Percentiles rank a stretch among this genome's conserved stretches.
Conservation (phyloP, 2,113 vertebrate species). For the Esox niger region DNA sequence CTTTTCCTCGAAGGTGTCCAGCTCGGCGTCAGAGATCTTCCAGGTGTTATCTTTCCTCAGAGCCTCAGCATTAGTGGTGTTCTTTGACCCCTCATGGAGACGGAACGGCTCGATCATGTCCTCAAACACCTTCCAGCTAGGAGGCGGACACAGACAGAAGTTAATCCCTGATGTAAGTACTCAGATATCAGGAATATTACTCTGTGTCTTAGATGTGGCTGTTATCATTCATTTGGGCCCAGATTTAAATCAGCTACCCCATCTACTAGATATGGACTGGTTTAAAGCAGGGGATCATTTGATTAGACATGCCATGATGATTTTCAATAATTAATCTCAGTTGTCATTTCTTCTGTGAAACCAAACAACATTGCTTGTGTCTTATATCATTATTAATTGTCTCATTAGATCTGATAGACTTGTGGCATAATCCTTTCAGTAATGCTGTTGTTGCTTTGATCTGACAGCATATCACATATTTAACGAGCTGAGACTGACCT, state of each 20-base stretch:
- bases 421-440: too few species aligned
- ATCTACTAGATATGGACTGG: neutral
- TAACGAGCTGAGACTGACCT: neutral
- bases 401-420: too few species aligned
- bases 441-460: too few species aligned
- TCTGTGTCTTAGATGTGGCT: too few species aligned
- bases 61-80: conserved; percentile 79
- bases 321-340: neutral
- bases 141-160: conserved; percentile 40
- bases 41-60: conserved; percentile 83
- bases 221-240: too few species aligned
- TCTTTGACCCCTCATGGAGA: conserved; percentile 85
- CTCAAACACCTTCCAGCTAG: conserved; percentile 89
- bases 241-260: neutral
- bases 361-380: neutral
- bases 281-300: neutral
- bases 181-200: too few species aligned
- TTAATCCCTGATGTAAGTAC: neutral
- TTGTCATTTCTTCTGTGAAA: neutral
- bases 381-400: neutral
- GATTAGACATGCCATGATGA: neutral
- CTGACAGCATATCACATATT: neutral
- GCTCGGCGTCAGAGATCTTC: conserved; percentile 93
- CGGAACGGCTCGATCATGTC: conserved; percentile 96
- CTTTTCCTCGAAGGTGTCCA: conserved; percentile 90